Percentiles rank a stretch among this genome's conserved stretches.
These are phyloP conservation scores for Lutjanus erythropterus DNA, from an alignment of 2,113 vertebrate species.

Conservation along the genomic window DNA sequence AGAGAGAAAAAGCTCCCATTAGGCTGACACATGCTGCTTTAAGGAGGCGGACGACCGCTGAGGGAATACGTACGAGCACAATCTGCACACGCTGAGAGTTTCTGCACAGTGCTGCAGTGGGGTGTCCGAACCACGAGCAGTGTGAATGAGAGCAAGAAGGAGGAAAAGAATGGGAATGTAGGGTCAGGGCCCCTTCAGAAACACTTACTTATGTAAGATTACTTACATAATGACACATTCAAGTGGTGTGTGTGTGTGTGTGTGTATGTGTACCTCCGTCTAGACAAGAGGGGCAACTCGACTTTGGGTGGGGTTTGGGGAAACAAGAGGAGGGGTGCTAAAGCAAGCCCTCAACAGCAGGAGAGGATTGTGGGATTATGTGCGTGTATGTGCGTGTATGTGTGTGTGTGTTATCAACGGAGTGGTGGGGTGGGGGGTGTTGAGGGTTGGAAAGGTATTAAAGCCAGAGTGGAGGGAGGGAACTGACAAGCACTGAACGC, in stretches of 20 bases:
- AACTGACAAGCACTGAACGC: conserved; percentile 49
- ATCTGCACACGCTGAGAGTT: conserved; percentile 46
- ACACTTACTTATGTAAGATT: conserved; percentile 80
- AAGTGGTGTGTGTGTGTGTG: conserved; percentile 43
- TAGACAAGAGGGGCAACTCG: conserved; percentile 39
- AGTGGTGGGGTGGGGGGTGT: conserved; percentile 4
- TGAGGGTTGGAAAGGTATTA: conserved; percentile 68
- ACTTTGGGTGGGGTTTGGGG: conserved; percentile 51
- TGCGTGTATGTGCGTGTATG: conserved; percentile 60
- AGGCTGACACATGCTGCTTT: conserved; percentile 37
- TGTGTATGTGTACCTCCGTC: conserved; percentile 32
- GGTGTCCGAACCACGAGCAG: conserved; percentile 14
- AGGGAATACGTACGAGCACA: conserved; percentile 15
- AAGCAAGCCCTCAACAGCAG: conserved; percentile 58
- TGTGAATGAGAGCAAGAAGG: conserved; percentile 44
- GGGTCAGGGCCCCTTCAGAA: conserved; percentile 57
- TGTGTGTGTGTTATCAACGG: conserved; percentile 46
- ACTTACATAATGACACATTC: conserved; percentile 70
- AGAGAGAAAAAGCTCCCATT: conserved; percentile 14
- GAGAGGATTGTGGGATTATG: conserved; percentile 80
- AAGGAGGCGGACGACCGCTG: conserved; percentile 27
- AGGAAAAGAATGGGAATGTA: conserved; percentile 49
- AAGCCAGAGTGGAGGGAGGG: conserved; percentile 64
- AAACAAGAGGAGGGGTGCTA: conserved; percentile 64
- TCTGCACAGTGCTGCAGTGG: conserved; percentile 31